A percentile compares a stretch with the other conserved stretches of the same genome.
Evolutionary conservation across 2,113 vertebrate genomes (phyloP).

Genomic region (Panthera tigris): DNA sequence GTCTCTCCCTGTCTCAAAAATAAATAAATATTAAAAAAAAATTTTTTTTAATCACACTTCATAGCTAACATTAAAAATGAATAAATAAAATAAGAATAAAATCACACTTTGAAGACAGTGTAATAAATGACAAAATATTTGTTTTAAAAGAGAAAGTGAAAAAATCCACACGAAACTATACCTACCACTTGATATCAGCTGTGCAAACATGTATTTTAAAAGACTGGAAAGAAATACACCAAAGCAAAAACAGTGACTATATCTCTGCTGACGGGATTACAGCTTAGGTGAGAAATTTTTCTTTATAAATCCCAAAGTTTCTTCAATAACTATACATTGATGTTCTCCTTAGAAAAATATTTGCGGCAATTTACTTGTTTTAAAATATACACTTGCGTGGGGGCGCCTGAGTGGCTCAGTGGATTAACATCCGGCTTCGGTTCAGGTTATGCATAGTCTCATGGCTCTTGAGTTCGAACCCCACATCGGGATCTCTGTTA

Average conservation of each 20-base stretch:
- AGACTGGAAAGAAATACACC: not conserved
- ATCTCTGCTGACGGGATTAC: not conserved
- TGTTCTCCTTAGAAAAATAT: not conserved
- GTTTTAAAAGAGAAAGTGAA: not conserved
- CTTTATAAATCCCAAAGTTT: conserved; percentile 11
- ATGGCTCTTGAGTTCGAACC: no score
- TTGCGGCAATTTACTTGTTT: not conserved
- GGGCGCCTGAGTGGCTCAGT: no score
- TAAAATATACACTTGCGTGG: not conserved
- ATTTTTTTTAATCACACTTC: no score
- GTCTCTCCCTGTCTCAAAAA: no score
- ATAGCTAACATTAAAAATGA: no score
- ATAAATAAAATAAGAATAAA: not conserved
- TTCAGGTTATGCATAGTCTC: no score
- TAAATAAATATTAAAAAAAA: no score
- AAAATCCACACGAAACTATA: not conserved
- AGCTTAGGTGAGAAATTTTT: not conserved
- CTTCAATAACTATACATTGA: not conserved
- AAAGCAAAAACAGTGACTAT: not conserved
- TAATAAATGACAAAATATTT: not conserved
- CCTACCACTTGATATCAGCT: not conserved
- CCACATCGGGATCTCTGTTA: no score
- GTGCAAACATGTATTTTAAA: not conserved
- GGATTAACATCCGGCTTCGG: no score
- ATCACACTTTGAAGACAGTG: not conserved